Percentiles rank a stretch among this genome's conserved stretches.
phyloP scores from a whole-genome alignment of 2,113 vertebrate genomes.

The Eulemur rufifrons region DNA sequence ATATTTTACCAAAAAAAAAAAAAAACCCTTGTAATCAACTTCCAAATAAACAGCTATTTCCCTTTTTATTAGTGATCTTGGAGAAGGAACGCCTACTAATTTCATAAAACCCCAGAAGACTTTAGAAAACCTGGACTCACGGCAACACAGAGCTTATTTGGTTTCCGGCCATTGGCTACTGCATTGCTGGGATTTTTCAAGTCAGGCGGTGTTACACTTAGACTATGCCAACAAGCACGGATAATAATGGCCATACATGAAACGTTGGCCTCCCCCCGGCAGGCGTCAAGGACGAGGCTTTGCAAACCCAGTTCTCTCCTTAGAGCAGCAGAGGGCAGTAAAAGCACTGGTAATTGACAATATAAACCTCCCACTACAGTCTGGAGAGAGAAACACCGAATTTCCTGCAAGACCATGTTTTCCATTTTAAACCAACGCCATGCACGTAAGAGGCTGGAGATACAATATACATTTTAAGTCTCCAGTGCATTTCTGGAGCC shows the following conservation, averaged over 20 bases:
- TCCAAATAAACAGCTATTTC: not conserved
- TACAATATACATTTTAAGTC: not conserved
- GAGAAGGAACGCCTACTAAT: not conserved
- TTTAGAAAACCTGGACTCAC: not conserved
- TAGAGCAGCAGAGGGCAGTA: conserved; percentile 80
- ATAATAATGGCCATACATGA: not conserved
- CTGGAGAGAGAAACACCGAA: not conserved
- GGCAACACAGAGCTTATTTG: not conserved
- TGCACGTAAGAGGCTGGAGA: not conserved
- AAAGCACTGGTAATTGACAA: not conserved
- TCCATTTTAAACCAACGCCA: conserved; percentile 7
- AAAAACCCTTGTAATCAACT: not conserved
- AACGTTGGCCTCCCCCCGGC: not conserved
- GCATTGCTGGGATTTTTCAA: not conserved
- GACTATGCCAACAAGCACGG: not conserved
- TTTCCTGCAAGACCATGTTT: not conserved
- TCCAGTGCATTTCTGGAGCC: not conserved
- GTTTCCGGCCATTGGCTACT: not conserved
- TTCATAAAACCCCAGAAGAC: not conserved
- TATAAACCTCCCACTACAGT: not conserved
- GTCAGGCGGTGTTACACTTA: not conserved
- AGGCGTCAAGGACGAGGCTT: not conserved
- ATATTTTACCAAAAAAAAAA: not conserved
- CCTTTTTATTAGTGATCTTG: not conserved
- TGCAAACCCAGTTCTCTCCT: not conserved